Evolutionary conservation across 64 coral and sea anemone genomes (phyloP), one percentile per base, ranked within the genome.

Genomic region (Trachythela sp.): DNA sequence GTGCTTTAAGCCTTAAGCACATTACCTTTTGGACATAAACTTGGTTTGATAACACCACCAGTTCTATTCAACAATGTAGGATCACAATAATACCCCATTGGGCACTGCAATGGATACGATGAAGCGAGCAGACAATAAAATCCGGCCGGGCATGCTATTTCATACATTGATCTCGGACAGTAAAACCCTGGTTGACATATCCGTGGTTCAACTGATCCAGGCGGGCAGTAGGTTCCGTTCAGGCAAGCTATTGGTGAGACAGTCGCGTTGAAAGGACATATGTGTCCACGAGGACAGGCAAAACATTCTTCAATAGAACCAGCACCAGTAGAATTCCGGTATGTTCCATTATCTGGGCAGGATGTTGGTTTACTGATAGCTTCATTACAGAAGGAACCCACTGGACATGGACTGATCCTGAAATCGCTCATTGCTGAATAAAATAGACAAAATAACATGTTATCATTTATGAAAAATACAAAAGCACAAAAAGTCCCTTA

Each of bases 261-360:
- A 52, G 88, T 99, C 17, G 88, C 92, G 33, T 95, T 99, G 13
- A 87, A 91, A 40, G 76, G 64, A 77, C 96, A 99, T 41, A 86
- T 92, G 37, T 68, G 77, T 7, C 96, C 96, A 45, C 89, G 87
- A 26, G 96, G 96, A 50, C 96, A 99, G 0, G 64, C 91, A 70
- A 84, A 59, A 86, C 96, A 99, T 8, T 99, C 96, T 2, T 31
- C 30, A 30, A 95, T 89, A 70, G 91, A 92, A 34, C 71, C 89
- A 29, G 91, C 96, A 70, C 93, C 84, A 72, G 89, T 90, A 6
- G 41, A 87, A 67, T 91, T 86, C 72, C 96, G 90, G 87, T 87
- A 99, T 34, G 96, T 99, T 48, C 96, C 96, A 31, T 91, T 92
- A 80, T 14, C 20, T 38, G 96, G 93, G 70, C 96, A 99, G 9